These are phyloP conservation scores for Hypotaenidia okinawae DNA, from an alignment of 2,797 vertebrate species.

Conservation along the genomic window DNA sequence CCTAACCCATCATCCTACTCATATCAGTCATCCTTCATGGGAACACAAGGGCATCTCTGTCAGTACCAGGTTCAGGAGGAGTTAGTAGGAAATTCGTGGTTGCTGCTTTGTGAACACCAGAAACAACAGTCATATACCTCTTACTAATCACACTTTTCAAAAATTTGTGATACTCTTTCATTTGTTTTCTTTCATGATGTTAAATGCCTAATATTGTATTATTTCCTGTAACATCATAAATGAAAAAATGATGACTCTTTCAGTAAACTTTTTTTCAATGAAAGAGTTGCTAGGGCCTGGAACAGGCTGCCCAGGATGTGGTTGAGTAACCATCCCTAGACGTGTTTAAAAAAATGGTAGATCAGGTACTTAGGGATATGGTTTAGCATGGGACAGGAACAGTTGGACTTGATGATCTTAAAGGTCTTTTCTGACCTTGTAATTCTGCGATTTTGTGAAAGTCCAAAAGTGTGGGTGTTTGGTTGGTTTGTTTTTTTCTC, in stretches of 20 bases:
- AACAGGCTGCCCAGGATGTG: too few relatives aligned
- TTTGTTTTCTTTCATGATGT: not conserved
- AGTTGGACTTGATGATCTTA: too few relatives aligned
- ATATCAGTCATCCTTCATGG: not conserved
- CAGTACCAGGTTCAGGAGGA: not conserved
- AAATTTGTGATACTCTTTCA: not conserved
- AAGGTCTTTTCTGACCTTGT: too few relatives aligned
- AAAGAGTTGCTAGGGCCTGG: too few relatives aligned
- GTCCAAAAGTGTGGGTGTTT: not conserved
- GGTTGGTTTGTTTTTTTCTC: not conserved
- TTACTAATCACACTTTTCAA: not conserved
- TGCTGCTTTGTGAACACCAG: not conserved
- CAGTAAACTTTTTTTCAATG: too few relatives aligned
- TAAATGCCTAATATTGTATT: too few relatives aligned
- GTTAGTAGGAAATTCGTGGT: not conserved
- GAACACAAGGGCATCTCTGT: not conserved
- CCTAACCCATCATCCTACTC: not conserved
- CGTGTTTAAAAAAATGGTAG: too few relatives aligned
- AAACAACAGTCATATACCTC: not conserved
- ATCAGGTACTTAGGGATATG: too few relatives aligned
- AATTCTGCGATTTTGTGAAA: not conserved
- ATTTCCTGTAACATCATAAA: not conserved
- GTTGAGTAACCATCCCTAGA: too few relatives aligned
- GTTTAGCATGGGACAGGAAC: too few relatives aligned
- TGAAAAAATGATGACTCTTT: too few relatives aligned